Evolutionary conservation across 2,888 invertebrate genomes (phyloP), one percentile per base, ranked within the genome.

Genomic region (Bombyx huttoni): DNA sequence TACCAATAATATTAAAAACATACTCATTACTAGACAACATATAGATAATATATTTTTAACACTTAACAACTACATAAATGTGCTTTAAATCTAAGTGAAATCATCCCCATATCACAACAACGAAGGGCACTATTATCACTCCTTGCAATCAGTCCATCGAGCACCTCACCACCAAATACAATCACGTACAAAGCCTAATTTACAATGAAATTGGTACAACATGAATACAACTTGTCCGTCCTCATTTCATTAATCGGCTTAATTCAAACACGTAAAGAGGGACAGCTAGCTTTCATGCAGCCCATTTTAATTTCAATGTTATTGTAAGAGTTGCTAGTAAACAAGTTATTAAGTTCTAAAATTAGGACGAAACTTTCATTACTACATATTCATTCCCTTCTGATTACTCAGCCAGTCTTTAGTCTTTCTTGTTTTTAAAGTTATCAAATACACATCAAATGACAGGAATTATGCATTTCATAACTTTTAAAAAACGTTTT

Each of bases 1-100:
- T 40, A 65, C 68, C 78, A 59, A 86, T 86, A 85, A 86, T 79
- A 86, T 85, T 85, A 87, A 85, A 85, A 87, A 86, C 80, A 80
- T 73, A 65, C 70, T 72, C 70, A 68, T 58, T 61, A 62, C 63
- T 61, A 65, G 68, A 73, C 70, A 79, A 79, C 74, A 63, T 75
- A 68, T 66, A 70, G 71, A 77, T 71, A 77, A 78, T 81, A 78
- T 78, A 78, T 80, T 75, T 80, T 81, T 77, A 85, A 86, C 85
- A 85, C 81, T 83, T 85, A 84, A 53, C 79, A 81, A 77, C 76
- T 74, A 24, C 24, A 24, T 24, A 24, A 75, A 71, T 73, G 67
- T 73, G 70, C 66, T 59, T 55, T 68, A 72, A 64, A 72, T 68
- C 66, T 77, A 81, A n/a, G 69, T 68, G 76, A 71, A 40, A 73